Evolutionary conservation across 2,797 vertebrate species (phyloP).

Genomic region (Apogon hyalosoma): DNA sequence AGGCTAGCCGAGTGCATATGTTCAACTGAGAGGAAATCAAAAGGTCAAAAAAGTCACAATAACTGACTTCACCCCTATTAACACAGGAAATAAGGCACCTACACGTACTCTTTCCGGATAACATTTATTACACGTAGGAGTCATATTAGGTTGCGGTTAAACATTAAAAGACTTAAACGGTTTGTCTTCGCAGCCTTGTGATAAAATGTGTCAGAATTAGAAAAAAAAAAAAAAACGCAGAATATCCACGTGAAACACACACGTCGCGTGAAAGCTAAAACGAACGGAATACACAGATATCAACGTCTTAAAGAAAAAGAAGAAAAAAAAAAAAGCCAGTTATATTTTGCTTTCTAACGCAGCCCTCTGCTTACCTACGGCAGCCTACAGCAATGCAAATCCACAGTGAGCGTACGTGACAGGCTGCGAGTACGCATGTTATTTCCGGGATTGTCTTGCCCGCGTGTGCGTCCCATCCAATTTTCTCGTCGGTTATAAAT

Average conservation of each 20-base stretch:
- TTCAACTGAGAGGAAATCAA: neutral
- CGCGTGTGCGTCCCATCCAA: slow-evolving; percentile 52
- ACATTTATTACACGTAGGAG: neutral
- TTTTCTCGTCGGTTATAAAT: slow-evolving; percentile 57
- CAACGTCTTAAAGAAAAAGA: no score
- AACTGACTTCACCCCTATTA: rapidly evolving
- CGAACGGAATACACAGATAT: rapidly evolving
- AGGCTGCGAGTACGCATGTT: slow-evolving; percentile 73
- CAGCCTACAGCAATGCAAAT: slow-evolving; percentile 58
- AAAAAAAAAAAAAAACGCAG: neutral
- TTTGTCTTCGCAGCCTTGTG: slow-evolving; percentile 1
- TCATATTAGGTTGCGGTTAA: neutral
- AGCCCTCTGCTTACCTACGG: slow-evolving; percentile 54
- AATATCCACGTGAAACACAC: neutral
- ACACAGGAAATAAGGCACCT: neutral
- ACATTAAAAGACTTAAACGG: slow-evolving; percentile 7
- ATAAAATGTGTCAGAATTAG: neutral
- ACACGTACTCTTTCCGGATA: neutral
- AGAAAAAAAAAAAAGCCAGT: neutral
- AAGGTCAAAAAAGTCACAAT: slow-evolving; percentile 19
- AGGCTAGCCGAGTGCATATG: neutral
- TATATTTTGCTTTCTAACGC: neutral
- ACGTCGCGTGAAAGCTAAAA: neutral
- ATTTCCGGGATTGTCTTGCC: slow-evolving; percentile 78
- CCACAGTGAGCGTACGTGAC: slow-evolving; percentile 78